Evolutionary conservation across 1,140 invertebrate species (phyloP).

Genomic region (Pseudomyrmex sp.): DNA sequence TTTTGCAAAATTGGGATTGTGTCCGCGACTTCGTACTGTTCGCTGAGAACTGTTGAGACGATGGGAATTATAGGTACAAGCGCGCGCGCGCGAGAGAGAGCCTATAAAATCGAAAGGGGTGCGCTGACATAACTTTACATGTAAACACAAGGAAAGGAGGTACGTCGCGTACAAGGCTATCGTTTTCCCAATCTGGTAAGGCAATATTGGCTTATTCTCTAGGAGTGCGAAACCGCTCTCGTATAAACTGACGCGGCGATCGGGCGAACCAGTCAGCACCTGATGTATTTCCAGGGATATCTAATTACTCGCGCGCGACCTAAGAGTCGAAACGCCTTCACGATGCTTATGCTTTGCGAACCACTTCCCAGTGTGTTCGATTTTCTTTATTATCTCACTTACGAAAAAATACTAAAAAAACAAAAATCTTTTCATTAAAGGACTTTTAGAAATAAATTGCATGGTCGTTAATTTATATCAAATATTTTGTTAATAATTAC

Average conservation of each 20-base stretch:
- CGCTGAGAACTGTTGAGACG: not conserved
- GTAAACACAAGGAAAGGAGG: conserved; percentile 32
- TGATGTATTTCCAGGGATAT: conserved; percentile 82
- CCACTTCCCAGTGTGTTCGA: conserved; percentile 1
- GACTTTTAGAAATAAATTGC: too few species aligned
- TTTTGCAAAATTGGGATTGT: conserved; percentile 14
- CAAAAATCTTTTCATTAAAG: too few species aligned
- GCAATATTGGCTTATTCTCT: conserved; percentile 74
- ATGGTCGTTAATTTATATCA: too few species aligned
- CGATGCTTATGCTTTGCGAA: conserved; percentile 42
- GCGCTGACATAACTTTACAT: conserved; percentile 42
- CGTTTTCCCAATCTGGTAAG: conserved; percentile 74
- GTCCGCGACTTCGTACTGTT: conserved; percentile 9
- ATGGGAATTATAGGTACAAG: conserved; percentile 52
- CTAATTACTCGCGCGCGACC: conserved; percentile 80
- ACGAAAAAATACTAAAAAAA: too few species aligned
- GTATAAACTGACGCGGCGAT: conserved; percentile 56
- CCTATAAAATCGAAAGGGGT: conserved; percentile 6
- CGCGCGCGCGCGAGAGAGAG: not conserved
- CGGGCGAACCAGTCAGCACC: conserved; percentile 69
- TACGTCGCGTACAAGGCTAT: conserved; percentile 67
- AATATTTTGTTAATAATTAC: too few species aligned
- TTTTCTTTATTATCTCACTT: conserved; percentile 12
- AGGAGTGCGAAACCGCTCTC: conserved; percentile 61
- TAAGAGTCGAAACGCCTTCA: conserved; percentile 72